Evolutionary conservation across 2,888 invertebrate genomes (phyloP).

Genomic region (Pandemis cinnamomeana): DNA sequence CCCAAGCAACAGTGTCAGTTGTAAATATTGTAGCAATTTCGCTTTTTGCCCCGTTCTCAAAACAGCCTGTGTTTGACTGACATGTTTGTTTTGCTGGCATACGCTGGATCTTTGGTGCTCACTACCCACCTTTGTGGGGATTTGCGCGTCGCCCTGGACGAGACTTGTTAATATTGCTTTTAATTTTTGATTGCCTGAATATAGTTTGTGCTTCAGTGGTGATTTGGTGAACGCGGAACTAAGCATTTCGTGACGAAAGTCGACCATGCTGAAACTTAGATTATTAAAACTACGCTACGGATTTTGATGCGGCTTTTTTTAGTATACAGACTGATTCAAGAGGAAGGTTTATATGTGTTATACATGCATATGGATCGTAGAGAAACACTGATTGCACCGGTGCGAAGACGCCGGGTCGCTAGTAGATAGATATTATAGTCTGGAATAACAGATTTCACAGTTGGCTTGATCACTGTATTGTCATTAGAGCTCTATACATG

Average conservation of each 20-base stretch:
- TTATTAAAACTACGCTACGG: too few relatives aligned
- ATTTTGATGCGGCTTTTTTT: too few relatives aligned
- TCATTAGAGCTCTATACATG: too few relatives aligned
- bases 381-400: too few relatives aligned
- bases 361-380: too few relatives aligned
- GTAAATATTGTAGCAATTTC: slow-evolving; percentile 77
- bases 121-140: slow-evolving; percentile 37
- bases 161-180: slow-evolving; percentile 33
- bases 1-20: slow-evolving; percentile 59
- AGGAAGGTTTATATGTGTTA: too few relatives aligned
- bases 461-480: too few relatives aligned
- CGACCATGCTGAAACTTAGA: neutral
- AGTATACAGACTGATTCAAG: too few relatives aligned
- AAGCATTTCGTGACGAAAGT: too few relatives aligned
- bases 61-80: slow-evolving; percentile 67
- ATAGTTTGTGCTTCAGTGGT: neutral
- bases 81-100: slow-evolving; percentile 62
- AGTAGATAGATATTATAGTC: too few relatives aligned
- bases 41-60: slow-evolving; percentile 74
- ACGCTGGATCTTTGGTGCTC: slow-evolving; percentile 41
- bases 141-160: slow-evolving; percentile 31
- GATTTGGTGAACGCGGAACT: neutral
- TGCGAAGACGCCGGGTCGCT: too few relatives aligned
- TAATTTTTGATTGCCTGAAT: slow-evolving; percentile 31
- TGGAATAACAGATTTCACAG: too few relatives aligned